phyloP scores from a whole-genome alignment of 2,113 vertebrate species.

The Aegotheles bennettii region DNA sequence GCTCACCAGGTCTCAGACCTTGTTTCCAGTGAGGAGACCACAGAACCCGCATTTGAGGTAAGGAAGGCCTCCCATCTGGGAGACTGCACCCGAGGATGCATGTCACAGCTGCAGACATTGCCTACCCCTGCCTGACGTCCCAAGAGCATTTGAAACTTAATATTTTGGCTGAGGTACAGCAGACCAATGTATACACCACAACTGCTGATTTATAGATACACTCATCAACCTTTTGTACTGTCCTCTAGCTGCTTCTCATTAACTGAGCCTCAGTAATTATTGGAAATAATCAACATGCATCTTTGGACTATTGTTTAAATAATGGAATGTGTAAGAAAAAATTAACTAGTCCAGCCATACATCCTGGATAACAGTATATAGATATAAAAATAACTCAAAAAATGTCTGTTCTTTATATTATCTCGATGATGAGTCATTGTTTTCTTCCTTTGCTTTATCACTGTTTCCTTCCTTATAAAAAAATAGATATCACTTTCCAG shows the following conservation, averaged over 20 bases:
- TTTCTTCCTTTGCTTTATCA: constrained; percentile 24
- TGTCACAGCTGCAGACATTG: not conserved
- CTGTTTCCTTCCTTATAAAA: constrained; percentile 1
- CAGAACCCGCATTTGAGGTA: fast-evolving
- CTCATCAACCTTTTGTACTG: not conserved
- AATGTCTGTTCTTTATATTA: not conserved
- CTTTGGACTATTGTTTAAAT: not conserved
- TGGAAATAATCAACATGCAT: not conserved
- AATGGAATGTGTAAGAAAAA: not conserved
- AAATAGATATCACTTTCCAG: not conserved
- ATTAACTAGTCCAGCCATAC: not conserved
- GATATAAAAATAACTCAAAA: not conserved
- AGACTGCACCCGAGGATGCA: not conserved
- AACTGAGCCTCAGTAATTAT: not conserved
- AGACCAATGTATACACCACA: not conserved
- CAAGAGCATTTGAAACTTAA: not conserved
- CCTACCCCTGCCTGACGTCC: not conserved
- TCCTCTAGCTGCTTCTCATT: not conserved
- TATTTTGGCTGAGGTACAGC: not conserved
- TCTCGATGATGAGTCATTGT: not conserved
- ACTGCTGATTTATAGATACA: not conserved
- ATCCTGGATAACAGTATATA: not conserved
- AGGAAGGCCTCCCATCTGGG: too few species aligned
- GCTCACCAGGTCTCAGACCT: not conserved
- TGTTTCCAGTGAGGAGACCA: not conserved